phyloP scores from a whole-genome alignment of 2,888 invertebrate genomes.

The Agrochola lychnidis region DNA sequence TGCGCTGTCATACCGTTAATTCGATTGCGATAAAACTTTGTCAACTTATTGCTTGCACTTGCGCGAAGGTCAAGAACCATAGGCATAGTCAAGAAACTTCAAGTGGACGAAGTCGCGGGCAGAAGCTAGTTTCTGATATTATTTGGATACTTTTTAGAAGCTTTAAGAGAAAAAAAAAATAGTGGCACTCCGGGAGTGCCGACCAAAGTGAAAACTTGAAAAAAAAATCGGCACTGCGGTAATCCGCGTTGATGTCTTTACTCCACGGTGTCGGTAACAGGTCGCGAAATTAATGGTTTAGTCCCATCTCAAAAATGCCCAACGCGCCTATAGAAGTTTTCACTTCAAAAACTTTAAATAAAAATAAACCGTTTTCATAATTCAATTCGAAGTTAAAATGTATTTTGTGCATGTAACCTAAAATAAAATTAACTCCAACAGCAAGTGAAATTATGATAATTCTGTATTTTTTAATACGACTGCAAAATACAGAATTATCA shows the following conservation, averaged over 20 bases:
- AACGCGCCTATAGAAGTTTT: too few relatives aligned
- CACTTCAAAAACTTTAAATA: too few relatives aligned
- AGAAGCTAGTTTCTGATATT: neutral
- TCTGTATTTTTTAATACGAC: constrained; percentile 4
- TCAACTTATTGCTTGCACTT: neutral
- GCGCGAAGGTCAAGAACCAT: too few relatives aligned
- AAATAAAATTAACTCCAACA: constrained; percentile 13
- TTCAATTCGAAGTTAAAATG: neutral
- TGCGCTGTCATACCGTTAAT: neutral
- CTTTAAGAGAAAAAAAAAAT: neutral
- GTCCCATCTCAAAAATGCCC: too few relatives aligned
- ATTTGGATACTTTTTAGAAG: neutral
- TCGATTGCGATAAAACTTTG: neutral
- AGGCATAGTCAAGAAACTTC: neutral
- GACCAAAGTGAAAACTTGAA: too few relatives aligned
- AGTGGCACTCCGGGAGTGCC: too few relatives aligned
- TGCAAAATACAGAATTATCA: constrained; percentile 39
- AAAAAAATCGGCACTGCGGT: too few relatives aligned
- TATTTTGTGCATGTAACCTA: neutral
- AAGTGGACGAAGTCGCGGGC: neutral
- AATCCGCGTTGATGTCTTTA: too few relatives aligned
- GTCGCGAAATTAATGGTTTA: too few relatives aligned
- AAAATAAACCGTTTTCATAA: neutral
- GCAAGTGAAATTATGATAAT: neutral
- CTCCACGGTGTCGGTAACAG: too few relatives aligned